Evolutionary conservation across 2,113 vertebrate species (phyloP), one percentile per base, ranked within the genome.

Genomic region (Cygnus atratus): DNA sequence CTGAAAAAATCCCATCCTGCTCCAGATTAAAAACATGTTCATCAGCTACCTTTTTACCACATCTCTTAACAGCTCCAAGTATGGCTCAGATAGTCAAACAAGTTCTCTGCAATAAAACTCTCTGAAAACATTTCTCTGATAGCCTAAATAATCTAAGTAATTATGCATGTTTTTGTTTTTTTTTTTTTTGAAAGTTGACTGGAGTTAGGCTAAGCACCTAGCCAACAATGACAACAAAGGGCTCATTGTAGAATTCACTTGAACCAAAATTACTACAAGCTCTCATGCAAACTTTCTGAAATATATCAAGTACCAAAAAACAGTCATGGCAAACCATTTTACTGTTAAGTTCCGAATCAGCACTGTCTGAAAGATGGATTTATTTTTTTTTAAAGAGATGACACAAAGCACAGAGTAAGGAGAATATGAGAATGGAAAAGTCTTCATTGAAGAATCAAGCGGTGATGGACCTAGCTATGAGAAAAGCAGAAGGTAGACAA

Each of bases 261-360:
- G 4, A 35, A 95, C 73, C 83, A 91, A 66, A 76, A 76, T 81
- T 80, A 92, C 79, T 84, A 79, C 84, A 93, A 82, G 76, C 72
- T 79, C 77, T 93, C 79, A 71, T 25, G 78, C 55, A 84, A 90
- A 37, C 58, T 75, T 82, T 91, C 54, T 67, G 85, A 96, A 83
- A 94, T 83, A 87, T 87, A 93, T 84, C 92, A 92, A 55, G 75
- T 90, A 81, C 79, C 52, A 81, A 88, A 67, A 25, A 86, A 71
- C 43, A 58, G 76, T 74, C 73, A 95, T 70, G 41, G 93, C 94
- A 96, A 95, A 92, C 31, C 87, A 68, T 63, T 63, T 52, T 94
- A 65, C 67, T 75, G 88, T 33, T 52, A 80, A 94, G 81, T 90
- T 92, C 44, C 44, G 82, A 96, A 61, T 81, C 75, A 82, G 62